phyloP scores from a whole-genome alignment of 2,888 invertebrate genomes.

The Mythimna loreyi region DNA sequence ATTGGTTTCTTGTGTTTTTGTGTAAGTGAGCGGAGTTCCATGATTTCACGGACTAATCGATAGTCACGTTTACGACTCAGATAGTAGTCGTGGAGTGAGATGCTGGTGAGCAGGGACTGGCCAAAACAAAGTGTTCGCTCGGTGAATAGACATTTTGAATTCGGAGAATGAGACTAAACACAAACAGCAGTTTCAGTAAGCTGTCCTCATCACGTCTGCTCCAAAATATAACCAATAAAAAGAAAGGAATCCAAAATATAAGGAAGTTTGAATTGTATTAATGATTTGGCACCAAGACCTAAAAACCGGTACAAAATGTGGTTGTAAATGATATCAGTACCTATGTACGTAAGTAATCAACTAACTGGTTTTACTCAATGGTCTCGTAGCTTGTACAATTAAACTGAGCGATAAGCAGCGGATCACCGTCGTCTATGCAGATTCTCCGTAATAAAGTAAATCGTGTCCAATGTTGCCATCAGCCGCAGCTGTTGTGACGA shows the following conservation, averaged over 20 bases:
- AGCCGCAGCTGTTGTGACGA: slow-evolving; percentile 2
- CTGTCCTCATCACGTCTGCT: neutral
- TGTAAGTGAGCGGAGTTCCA: slow-evolving; percentile 6
- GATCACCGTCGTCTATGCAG: slow-evolving; percentile 7
- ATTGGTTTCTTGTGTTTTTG: slow-evolving; percentile 20
- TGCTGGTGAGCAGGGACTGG: neutral
- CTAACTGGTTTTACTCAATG: slow-evolving; percentile 27
- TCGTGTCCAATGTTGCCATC: slow-evolving; percentile 10
- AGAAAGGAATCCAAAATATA: too few species aligned
- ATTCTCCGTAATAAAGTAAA: slow-evolving; percentile 28
- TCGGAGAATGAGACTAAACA: neutral
- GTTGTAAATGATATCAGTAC: slow-evolving; percentile 16
- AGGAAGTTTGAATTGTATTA: neutral
- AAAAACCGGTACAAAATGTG: slow-evolving; percentile 15
- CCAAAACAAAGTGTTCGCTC: neutral
- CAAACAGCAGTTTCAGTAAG: neutral
- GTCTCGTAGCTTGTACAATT: slow-evolving; percentile 2
- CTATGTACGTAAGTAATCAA: slow-evolving; percentile 12
- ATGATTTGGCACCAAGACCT: slow-evolving; percentile 10
- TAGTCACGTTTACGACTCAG: slow-evolving; percentile 15
- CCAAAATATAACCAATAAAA: slow-evolving; percentile 2
- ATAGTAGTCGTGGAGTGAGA: neutral
- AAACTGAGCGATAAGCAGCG: slow-evolving; percentile 27
- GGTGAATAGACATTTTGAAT: neutral
- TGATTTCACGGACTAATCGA: slow-evolving; percentile 24